Evolutionary conservation across 1,140 invertebrate genomes (phyloP).

Genomic region (Macrostomum lignano): DNA sequence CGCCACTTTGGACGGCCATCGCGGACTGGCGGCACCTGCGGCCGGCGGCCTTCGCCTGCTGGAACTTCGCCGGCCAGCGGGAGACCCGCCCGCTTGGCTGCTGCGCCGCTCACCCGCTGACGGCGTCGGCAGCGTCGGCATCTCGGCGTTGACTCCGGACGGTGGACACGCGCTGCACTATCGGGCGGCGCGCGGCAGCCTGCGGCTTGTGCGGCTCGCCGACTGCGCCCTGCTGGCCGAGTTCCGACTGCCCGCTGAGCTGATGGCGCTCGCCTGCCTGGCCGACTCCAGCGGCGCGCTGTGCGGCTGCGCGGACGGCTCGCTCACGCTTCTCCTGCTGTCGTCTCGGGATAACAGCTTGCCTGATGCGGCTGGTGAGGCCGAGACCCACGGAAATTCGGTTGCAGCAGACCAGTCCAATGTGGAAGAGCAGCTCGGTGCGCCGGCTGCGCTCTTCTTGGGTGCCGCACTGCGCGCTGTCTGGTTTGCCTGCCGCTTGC

Average conservation of each 20-base stretch:
- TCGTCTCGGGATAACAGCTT: slow-evolving; percentile 18
- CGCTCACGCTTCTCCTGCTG: slow-evolving; percentile 13
- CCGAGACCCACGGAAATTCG: slow-evolving; percentile 7
- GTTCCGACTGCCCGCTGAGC: slow-evolving; percentile 9
- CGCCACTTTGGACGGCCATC: slow-evolving; percentile 34
- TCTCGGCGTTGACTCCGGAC: no score
- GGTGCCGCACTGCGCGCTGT: no score
- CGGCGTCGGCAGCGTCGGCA: no score
- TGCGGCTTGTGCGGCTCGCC: no score
- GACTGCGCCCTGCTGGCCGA: slow-evolving; percentile 8
- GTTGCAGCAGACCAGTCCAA: no score
- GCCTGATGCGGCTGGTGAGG: slow-evolving; percentile 9
- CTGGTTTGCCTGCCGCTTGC: no score
- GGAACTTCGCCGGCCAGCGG: no score
- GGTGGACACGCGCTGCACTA: slow-evolving; percentile 10
- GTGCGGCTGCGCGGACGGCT: slow-evolving; percentile 8
- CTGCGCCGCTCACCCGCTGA: no score
- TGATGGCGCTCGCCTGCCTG: slow-evolving; percentile 7
- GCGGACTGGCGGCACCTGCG: slow-evolving; percentile 62
- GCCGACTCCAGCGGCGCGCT: slow-evolving; percentile 10
- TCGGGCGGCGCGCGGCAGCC: slow-evolving; percentile 7
- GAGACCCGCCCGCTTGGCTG: no score
- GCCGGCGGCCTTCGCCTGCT: slow-evolving; percentile 53
- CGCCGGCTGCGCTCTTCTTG: no score
- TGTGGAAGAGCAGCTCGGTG: no score